Percentiles rank a stretch among this genome's conserved stretches.
Conservation (phyloP, 2,113 vertebrate genomes). For the Illadopsis cleaveri region DNA sequence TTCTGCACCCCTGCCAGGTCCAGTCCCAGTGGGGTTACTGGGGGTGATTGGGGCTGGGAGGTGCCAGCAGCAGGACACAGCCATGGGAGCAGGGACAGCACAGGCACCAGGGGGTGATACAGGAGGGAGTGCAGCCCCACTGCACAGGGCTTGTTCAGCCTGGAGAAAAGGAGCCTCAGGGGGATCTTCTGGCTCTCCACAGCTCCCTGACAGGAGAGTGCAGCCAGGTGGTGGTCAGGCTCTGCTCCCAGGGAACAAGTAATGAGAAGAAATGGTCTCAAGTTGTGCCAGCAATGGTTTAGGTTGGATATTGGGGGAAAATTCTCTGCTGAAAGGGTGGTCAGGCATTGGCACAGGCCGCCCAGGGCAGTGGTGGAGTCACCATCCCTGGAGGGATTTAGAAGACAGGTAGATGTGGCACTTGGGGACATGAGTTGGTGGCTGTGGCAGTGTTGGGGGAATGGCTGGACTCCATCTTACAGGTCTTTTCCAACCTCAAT, state of each 20-base stretch:
- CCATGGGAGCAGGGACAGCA: not conserved
- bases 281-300: not conserved
- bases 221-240: not conserved
- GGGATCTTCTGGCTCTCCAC: not conserved
- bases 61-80: not conserved
- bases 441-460: not conserved
- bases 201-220: not conserved
- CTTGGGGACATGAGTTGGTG: not conserved
- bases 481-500: not conserved
- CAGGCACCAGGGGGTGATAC: rapidly evolving
- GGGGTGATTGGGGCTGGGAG: not conserved
- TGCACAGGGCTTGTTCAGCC: not conserved
- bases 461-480: not conserved
- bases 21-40: not conserved
- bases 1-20: not conserved
- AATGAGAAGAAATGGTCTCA: not conserved
- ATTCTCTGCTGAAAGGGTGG: not conserved
- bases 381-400: not conserved
- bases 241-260: not conserved
- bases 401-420: not conserved
- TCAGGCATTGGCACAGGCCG: not conserved
- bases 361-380: not conserved
- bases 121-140: not conserved
- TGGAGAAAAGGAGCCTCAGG: not conserved
- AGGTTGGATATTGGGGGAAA: not conserved